These are phyloP conservation scores for Brienomyrus brachyistius DNA, from an alignment of 2,113 vertebrate genomes.

Conservation along the genomic window DNA sequence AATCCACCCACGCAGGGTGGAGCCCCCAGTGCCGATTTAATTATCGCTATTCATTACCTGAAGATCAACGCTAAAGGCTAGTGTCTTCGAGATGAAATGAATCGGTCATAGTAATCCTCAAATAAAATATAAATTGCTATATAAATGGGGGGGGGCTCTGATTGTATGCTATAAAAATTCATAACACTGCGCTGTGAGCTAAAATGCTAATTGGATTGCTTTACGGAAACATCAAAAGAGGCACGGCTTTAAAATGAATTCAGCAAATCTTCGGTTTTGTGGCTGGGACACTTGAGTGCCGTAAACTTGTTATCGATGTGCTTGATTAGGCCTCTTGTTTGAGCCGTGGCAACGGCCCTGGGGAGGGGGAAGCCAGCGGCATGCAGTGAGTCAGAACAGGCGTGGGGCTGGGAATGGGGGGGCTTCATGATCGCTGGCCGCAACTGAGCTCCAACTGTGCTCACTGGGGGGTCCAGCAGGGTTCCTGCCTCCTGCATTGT, in stretches of 20 bases:
- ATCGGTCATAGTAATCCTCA: constrained; percentile 9
- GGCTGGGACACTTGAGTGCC: background rate
- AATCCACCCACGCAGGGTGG: background rate
- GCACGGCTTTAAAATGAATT: constrained; percentile 3
- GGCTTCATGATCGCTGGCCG: background rate
- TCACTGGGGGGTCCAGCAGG: background rate
- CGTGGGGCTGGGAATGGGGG: background rate
- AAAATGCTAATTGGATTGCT: constrained; percentile 17
- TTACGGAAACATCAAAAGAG: constrained; percentile 14
- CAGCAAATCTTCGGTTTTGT: background rate
- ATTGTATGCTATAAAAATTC: background rate
- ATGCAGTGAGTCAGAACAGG: background rate
- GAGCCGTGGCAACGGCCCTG: background rate
- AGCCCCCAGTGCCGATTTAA: background rate
- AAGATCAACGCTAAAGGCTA: background rate
- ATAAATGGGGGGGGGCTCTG: background rate
- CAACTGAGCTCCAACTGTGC: background rate
- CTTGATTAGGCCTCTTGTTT: background rate
- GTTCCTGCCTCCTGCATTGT: background rate
- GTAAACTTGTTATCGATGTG: background rate
- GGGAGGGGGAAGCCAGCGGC: background rate
- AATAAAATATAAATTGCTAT: constrained; percentile 17
- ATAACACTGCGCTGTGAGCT: constrained; percentile 2
- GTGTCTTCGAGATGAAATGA: constrained; percentile 10
- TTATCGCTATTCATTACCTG: constrained; percentile 9